Evolutionary conservation across 2,113 vertebrate genomes (phyloP), one percentile per base, ranked within the genome.

Genomic region (Pygoscelis adeliae): DNA sequence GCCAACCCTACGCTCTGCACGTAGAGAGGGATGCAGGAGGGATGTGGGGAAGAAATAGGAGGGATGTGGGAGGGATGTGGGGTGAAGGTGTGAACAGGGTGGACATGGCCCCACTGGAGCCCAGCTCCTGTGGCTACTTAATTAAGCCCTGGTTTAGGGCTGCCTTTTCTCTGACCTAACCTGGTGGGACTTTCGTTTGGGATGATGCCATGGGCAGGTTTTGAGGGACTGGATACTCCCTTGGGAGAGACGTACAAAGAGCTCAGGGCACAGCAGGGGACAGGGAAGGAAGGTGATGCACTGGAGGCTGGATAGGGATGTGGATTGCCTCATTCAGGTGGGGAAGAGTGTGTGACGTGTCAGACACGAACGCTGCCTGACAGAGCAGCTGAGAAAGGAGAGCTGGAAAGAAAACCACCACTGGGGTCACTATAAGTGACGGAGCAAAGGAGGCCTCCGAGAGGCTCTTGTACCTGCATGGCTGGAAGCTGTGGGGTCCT

Each of bases 311-410:
- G 22, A 4, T 4, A 19, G 32, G n/a, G 42, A 32, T 34, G 7
- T 3, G 10, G 58, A 25, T 42, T 42, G 34, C 30, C 62, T 66
- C 21, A 12, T 26, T 8, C 38, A 7, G 26, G 22, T 26, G 29
- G 9, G 20, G 56, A 71, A 52, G 66, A 69, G 12, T 0, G 0
- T 3, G 8, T 6, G 46, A 66, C 13, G 13, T 5, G 3, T 16
- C 32, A 58, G 73, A 49, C 9, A 7, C 3, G n/a, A 58, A 53
- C 0, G 1, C 11, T 19, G 23, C 23, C 52, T 19, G 34, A 15
- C 19, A 69, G 44, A 38, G 32, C 29, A 86, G 49, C 13, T 36
- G 38, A 79, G 87, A 76, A 82, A 36, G 47, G 58, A 85, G 8
- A 5, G 9, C 26, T 56, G 81, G 58, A 36, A n/a, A n/a, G 22